Conservation (phyloP, 2,113 vertebrate genomes). For the Upupa epops region DNA sequence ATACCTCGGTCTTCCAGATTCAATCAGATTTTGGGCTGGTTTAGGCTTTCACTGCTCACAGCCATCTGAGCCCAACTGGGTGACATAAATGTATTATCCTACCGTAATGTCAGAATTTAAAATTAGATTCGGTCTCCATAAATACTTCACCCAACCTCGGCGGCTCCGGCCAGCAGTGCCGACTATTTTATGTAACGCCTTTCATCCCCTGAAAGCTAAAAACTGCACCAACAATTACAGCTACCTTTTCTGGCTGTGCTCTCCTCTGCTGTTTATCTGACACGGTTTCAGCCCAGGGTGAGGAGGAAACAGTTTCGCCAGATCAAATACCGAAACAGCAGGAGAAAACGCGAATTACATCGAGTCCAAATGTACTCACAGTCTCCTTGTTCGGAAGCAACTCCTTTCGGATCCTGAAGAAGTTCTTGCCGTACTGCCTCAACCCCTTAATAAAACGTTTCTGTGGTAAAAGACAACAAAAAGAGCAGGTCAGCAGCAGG, state of each 20-base stretch:
- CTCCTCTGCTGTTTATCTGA: neutral
- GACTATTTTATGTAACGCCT: slow-evolving; percentile 32
- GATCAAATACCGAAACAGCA: slow-evolving; percentile 36
- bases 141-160: neutral
- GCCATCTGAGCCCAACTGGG: slow-evolving; percentile 18
- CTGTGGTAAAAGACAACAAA: slow-evolving; percentile 74
- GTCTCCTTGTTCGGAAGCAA: slow-evolving; percentile 70
- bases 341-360: slow-evolving; percentile 59
- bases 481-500: slow-evolving; percentile 62
- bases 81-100: slow-evolving; percentile 51
- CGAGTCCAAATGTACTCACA: slow-evolving; percentile 62
- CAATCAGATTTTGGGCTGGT: neutral
- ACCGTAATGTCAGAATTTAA: slow-evolving; percentile 52
- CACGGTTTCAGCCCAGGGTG: neutral
- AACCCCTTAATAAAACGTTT: slow-evolving; percentile 98
- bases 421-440: slow-evolving; percentile 99
- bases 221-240: neutral
- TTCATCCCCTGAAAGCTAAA: neutral
- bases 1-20: neutral
- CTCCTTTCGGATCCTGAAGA: slow-evolving; percentile 98
- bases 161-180: neutral
- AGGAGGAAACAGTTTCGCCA: slow-evolving; percentile 56
- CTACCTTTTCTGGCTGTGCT: neutral
- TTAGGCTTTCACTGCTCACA: slow-evolving; percentile 5
- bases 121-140: slow-evolving; percentile 45